Evolutionary conservation across 2,113 vertebrate genomes (phyloP).

Genomic region (Ellobius talpinus): DNA sequence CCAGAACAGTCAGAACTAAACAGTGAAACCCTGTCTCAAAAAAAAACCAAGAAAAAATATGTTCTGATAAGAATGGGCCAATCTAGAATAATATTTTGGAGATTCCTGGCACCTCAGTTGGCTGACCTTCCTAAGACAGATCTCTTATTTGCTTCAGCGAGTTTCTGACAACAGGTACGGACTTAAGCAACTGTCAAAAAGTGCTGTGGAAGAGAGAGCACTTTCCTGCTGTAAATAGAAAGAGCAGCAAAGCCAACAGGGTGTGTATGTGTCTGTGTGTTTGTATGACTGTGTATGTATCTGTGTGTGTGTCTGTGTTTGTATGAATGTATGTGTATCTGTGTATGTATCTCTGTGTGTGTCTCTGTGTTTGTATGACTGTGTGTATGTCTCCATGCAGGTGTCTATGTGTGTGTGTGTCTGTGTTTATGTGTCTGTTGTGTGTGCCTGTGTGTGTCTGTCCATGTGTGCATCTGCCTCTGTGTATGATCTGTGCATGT

Average conservation of each 20-base stretch:
- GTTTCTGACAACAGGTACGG: background rate
- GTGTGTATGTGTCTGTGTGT: background rate
- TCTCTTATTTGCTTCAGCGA: slow-evolving; percentile 55
- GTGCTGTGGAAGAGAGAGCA: slow-evolving; percentile 23
- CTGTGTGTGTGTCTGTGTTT: background rate
- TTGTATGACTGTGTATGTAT: background rate
- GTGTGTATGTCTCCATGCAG: background rate
- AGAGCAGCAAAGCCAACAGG: background rate
- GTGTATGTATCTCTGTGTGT: background rate
- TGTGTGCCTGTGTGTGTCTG: background rate
- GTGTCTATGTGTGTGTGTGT: rapidly evolving
- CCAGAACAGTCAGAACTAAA: too few relatives aligned
- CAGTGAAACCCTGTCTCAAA: background rate
- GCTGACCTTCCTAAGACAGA: slow-evolving; percentile 59
- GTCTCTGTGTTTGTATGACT: background rate
- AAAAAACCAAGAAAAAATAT: slow-evolving; percentile 60
- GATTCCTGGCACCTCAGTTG: slow-evolving; percentile 61
- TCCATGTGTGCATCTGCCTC: background rate
- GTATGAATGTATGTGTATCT: background rate
- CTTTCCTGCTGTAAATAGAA: slow-evolving; percentile 3
- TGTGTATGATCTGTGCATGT: background rate
- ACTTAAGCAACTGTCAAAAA: slow-evolving; percentile 48
- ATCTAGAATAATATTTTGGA: slow-evolving; percentile 54
- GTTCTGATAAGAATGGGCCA: slow-evolving; percentile 49
- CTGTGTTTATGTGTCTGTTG: background rate